These are phyloP conservation scores for Ommatoiulus sabulosus DNA, from an alignment of 2,888 invertebrate genomes.

Conservation along the genomic window DNA sequence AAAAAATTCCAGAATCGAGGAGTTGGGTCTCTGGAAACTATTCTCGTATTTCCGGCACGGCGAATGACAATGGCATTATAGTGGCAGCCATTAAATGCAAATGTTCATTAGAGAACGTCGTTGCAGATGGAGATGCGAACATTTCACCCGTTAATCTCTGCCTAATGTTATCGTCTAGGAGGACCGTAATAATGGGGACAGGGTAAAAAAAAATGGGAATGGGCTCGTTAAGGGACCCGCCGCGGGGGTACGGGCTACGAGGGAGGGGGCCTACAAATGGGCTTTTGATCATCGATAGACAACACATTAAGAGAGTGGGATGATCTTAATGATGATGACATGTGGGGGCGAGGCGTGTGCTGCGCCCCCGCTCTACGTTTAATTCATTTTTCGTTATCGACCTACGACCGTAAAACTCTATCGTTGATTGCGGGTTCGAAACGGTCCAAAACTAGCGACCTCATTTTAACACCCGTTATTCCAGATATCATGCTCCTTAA, in stretches of 20 bases:
- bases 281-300: conserved; percentile 27
- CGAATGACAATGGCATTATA: not conserved
- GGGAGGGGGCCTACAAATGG: not conserved
- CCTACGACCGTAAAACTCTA: not conserved
- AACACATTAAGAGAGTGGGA: not conserved
- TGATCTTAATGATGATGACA: conserved; percentile 27
- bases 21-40: too few relatives aligned
- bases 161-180: conserved; percentile 26
- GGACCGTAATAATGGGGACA: not conserved
- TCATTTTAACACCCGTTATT: not conserved
- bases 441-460: not conserved
- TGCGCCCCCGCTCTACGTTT: not conserved
- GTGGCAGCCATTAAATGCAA: conserved; percentile 21
- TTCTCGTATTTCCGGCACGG: not conserved
- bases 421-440: conserved; percentile 8
- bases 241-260: not conserved
- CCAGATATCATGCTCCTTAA: not conserved
- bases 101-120: not conserved
- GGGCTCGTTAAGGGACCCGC: conserved; percentile 10
- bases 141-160: conserved; percentile 4
- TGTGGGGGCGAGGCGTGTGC: not conserved
- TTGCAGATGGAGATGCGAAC: not conserved
- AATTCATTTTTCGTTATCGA: conserved; percentile 34
- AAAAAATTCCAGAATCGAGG: too few relatives aligned
- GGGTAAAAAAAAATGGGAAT: conserved; percentile 25